phyloP scores from a whole-genome alignment of 2,797 vertebrate genomes.

The Halcyon chelicuti region DNA sequence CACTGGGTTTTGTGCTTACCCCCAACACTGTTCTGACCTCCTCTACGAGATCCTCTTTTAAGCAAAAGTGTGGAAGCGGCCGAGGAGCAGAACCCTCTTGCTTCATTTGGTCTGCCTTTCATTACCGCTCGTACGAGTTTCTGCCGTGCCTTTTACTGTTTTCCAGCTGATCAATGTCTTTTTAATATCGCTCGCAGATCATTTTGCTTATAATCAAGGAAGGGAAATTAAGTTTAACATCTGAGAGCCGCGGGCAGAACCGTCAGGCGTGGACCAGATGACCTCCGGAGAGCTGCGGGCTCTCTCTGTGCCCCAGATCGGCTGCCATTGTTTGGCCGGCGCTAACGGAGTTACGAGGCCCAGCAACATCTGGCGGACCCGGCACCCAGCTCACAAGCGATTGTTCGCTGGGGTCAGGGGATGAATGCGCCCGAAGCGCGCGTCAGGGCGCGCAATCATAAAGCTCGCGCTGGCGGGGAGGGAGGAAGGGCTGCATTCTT shows the following conservation, averaged over 20 bases:
- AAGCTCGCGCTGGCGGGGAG: slow-evolving; percentile 81
- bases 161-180: slow-evolving; percentile 55
- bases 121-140: slow-evolving; percentile 45
- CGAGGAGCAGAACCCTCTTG: neutral
- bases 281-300: neutral
- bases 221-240: slow-evolving; percentile 36
- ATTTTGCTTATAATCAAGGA: slow-evolving; percentile 60
- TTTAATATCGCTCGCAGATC: slow-evolving; percentile 38
- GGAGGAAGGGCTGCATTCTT: slow-evolving; percentile 56
- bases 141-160: slow-evolving; percentile 30
- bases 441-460: slow-evolving; percentile 87
- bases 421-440: slow-evolving; percentile 84
- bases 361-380: slow-evolving; percentile 89
- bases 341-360: slow-evolving; percentile 79
- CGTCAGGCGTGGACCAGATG: slow-evolving; percentile 41
- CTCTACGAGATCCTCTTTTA: neutral
- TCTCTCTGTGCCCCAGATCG: slow-evolving; percentile 39
- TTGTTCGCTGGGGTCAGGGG: slow-evolving; percentile 76
- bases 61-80: neutral
- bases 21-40: neutral
- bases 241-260: slow-evolving; percentile 22
- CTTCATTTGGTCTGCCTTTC: slow-evolving; percentile 40
- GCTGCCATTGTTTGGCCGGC: slow-evolving; percentile 78
- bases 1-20: neutral
- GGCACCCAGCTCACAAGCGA: slow-evolving; percentile 72